A percentile compares a stretch with the other conserved stretches of the same genome.
phyloP scores from a whole-genome alignment of 1,140 invertebrate species.

The Helicoverpa zea region DNA sequence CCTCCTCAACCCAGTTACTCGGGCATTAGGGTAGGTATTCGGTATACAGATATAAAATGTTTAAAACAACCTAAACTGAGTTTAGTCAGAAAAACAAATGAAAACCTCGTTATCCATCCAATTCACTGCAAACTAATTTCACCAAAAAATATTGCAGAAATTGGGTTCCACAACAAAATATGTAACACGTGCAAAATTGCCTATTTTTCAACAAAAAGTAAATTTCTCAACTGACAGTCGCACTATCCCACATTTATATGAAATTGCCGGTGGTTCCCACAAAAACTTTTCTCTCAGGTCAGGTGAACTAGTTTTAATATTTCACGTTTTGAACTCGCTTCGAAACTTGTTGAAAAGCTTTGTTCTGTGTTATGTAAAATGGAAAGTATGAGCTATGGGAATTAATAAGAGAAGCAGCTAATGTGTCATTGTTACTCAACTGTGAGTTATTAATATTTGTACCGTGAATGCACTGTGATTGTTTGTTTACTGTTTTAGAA shows the following conservation, averaged over 20 bases:
- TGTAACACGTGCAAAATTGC: no score
- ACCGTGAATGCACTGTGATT: no score
- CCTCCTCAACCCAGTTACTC: no score
- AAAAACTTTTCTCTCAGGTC: constrained; percentile 53
- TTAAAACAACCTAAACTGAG: no score
- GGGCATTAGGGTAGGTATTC: no score
- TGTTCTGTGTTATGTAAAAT: constrained; percentile 34
- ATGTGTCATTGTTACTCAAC: constrained; percentile 26
- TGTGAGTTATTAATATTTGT: neutral
- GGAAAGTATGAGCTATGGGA: constrained; percentile 42
- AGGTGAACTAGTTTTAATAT: constrained; percentile 63
- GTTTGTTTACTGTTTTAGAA: no score
- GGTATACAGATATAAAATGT: no score
- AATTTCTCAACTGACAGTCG: neutral
- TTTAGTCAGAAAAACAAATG: no score
- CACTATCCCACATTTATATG: neutral
- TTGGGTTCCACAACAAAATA: no score
- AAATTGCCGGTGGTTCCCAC: constrained; percentile 5
- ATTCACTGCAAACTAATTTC: no score
- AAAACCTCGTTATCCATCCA: no score
- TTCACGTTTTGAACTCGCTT: constrained; percentile 47
- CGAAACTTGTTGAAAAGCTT: constrained; percentile 23
- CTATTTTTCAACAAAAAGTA: neutral
- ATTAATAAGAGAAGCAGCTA: neutral
- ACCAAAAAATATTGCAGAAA: no score